Base-by-base conservation (phyloP, 1,140 invertebrate genomes). In the Mercenaria mercenaria region DNA sequence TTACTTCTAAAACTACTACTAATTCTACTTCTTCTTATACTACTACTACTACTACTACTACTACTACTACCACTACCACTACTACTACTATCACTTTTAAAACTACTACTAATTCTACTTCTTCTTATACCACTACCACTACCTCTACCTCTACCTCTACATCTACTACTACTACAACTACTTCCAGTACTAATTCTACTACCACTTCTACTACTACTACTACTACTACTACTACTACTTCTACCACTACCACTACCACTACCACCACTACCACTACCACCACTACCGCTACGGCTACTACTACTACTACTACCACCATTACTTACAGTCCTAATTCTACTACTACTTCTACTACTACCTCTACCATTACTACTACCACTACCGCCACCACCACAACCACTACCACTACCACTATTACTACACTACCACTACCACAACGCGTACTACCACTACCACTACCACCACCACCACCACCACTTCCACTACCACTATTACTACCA, bases 281-380 rank as follows among this genome's bases (percentile, higher is more conserved):
- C 15, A 47, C 43, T 47, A 47, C 43, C 20, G 20, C 52, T 56
- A 4, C 52, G 6, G 20, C 52, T 23, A n/a, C 52, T 56, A 56
- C 52, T 56, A 56, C 52, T 56, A 15, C 52, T 56, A n/a, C 52
- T 56, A 56, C 52, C 20, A 56, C 52, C 23, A 56, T 23, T n/a
- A 56, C 52, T 56, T 11, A 6, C 4, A 56, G 8, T 56, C 2
- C 52, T 56, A 56, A 6, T 23, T 3, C 52, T 56, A 56, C 52
- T 56, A 23, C 52, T 56, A 56, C 52, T 56, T 11, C 52, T 56
- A 56, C 52, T 56, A n/a, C 52, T 56, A 83, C 18, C 67, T 39
- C 81, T 83, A 67, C 56, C 67, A 64, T 29, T 64, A 50, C 81
- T 83, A 64, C 52, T 56, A 56, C 52, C 20, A n/a, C 52, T 56